phyloP scores from a whole-genome alignment of 2,888 invertebrate genomes.

The Bellardia pandia region DNA sequence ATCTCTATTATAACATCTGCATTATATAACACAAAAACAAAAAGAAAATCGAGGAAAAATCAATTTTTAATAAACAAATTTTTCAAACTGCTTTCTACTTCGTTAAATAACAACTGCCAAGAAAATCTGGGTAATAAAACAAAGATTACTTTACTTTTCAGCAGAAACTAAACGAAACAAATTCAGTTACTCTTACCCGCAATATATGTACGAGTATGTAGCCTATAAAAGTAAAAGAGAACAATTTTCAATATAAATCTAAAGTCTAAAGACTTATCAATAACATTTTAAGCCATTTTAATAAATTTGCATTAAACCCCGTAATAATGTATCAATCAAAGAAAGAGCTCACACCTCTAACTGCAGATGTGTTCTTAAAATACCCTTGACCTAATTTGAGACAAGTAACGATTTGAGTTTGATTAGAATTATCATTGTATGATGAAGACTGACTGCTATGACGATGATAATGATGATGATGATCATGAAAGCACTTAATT shows the following conservation, averaged over 20 bases:
- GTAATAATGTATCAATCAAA: background rate
- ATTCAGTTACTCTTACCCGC: conserved; percentile 14
- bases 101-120: conserved; percentile 4
- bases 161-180: background rate
- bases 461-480: conserved; percentile 13
- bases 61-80: background rate
- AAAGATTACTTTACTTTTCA: conserved; percentile 2
- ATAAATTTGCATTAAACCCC: conserved; percentile 23
- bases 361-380: conserved; percentile 7
- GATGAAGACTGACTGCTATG: background rate
- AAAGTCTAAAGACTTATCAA: conserved; percentile 7
- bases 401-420: background rate
- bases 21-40: background rate
- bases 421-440: background rate
- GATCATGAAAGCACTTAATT: conserved; percentile 56
- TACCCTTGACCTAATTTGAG: conserved; percentile 68
- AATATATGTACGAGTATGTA: background rate
- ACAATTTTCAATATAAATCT: conserved; percentile 17
- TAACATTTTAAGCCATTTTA: conserved; percentile 27
- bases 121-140: background rate
- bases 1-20: background rate
- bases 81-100: background rate
- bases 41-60: background rate
- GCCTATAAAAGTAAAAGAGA: too few species aligned
- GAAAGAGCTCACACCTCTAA: background rate